phyloP scores from a whole-genome alignment of 2,797 vertebrate genomes.

The Crax fasciolata region DNA sequence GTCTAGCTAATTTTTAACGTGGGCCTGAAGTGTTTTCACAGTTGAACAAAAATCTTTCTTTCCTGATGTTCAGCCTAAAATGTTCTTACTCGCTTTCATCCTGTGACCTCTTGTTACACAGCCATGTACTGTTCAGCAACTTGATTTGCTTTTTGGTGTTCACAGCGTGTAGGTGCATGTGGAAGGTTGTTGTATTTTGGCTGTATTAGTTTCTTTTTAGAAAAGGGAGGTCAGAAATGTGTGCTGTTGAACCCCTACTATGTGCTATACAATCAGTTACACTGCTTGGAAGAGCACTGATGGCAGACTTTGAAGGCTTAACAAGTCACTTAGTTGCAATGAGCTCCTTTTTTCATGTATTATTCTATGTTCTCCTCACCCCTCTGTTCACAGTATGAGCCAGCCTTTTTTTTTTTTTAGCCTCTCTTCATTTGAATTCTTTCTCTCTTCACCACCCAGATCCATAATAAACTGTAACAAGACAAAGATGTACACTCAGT shows the following conservation, averaged over 20 bases:
- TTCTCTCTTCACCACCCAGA: slow-evolving; percentile 53
- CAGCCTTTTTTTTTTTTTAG: slow-evolving; percentile 41
- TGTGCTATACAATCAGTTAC: slow-evolving; percentile 30
- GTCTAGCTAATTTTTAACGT: slow-evolving; percentile 64
- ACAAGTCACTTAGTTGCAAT: slow-evolving; percentile 49
- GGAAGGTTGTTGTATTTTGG: slow-evolving; percentile 62
- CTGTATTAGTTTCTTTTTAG: slow-evolving; percentile 8
- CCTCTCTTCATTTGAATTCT: slow-evolving; percentile 64
- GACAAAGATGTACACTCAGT: slow-evolving; percentile 24
- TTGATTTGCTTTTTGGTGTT: slow-evolving; percentile 70
- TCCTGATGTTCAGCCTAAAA: slow-evolving; percentile 41
- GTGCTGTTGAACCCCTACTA: not conserved
- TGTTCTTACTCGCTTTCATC: slow-evolving; percentile 57
- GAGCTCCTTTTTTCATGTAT: slow-evolving; percentile 50
- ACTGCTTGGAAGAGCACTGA: slow-evolving; percentile 36
- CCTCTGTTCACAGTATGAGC: slow-evolving; percentile 26
- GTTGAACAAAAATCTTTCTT: slow-evolving; percentile 18
- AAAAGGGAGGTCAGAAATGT: slow-evolving; percentile 41
- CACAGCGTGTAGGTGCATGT: slow-evolving; percentile 36
- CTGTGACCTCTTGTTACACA: slow-evolving; percentile 47
- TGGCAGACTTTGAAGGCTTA: slow-evolving; percentile 56
- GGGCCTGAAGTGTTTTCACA: slow-evolving; percentile 31
- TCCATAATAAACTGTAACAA: slow-evolving; percentile 56
- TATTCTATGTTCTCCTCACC: slow-evolving; percentile 45
- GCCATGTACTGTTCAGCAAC: slow-evolving; percentile 9